Evolutionary conservation across 2,888 invertebrate genomes (phyloP), one percentile per base, ranked within the genome.

Genomic region (Morpho deidamia): DNA sequence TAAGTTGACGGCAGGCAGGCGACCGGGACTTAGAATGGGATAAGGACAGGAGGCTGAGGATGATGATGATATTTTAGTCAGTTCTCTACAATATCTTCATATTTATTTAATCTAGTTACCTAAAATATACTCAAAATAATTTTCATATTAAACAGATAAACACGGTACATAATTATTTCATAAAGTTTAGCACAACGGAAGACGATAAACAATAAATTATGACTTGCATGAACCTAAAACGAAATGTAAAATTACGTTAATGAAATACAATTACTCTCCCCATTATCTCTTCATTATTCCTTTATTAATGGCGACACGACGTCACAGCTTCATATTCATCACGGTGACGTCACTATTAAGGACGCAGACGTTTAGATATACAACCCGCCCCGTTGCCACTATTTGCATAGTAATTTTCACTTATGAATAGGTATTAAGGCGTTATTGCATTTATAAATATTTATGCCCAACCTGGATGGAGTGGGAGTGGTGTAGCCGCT

Each of bases 381-480:
- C 79, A 64, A 68, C 73, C 79, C 81, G 77, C 81, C 79, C 75
- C 70, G 73, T 78, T 72, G 74, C 78, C 78, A 81, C 79, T 81
- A 87, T 88, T 88, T 84, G 84, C 88, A 88, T 88, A 86, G 83
- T 85, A 83, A 89, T 89, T 85, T 88, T 89, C 88, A 87, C 87
- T 88, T 87, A 88, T 87, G 87, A 89, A 87, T 88, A 88, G 81
- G 79, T 83, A 86, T 86, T 84, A 83, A 77, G 78, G 79, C 75
- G 73, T 83, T 87, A 84, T 83, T 81, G 76, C 84, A 72, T 77
- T 84, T 87, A 87, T 88, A 87, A 87, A 88, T 88, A 87, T 88
- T 86, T 81, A 88, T 78, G 61, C 74, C 70, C 78, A 74, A 58
- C 63, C 48, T 62, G 66, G 70, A 76, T 74, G 56, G 64, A 60